Evolutionary conservation across 2,888 invertebrate species (phyloP), one percentile per base, ranked within the genome.

Genomic region (Leuctra nigra): DNA sequence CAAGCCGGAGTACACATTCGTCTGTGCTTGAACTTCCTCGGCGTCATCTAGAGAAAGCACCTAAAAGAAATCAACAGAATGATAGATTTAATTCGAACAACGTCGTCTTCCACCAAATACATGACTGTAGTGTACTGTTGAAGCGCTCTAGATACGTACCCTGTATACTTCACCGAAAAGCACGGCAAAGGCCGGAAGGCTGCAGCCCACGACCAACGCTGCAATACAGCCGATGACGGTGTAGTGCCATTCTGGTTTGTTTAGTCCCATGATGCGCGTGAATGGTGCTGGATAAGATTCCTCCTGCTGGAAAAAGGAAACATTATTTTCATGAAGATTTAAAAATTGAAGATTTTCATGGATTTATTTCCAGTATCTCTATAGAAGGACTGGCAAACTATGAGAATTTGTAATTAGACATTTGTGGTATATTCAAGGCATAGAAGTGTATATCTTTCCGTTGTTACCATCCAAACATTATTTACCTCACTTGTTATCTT

Each of bases 101-200:
- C 3, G 11, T 29, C 11, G 11, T 7, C 11, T 29, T 29, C 11
- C 29, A 29, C n/a, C n/a, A n/a, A n/a, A n/a, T n/a, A n/a, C n/a
- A n/a, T n/a, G n/a, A n/a, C n/a, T n/a, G n/a, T n/a, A n/a, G n/a
- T n/a, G n/a, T n/a, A n/a, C n/a, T 29, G 6, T 29, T 29, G 29
- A 29, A 29, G 11, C 11, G 29, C 11, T 29, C 29, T 29, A 2
- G 11, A 36, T 22, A 22, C 33, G 33, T 73, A 83, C 82, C 60
- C 82, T 82, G 65, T 87, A 84, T 38, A 87, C 84, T 67, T 89
- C 84, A 35, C 88, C 89, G 64, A 89, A 89, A n/a, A 89, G 73
- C 1, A 88, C 75, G 0, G 88, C 87, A 68, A 87, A 89, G 36
- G 81, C 75, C 0, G 89, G 88, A 63, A 87, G 83, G 0, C 84